These are phyloP conservation scores for Andrena camellia DNA, from an alignment of 2,888 invertebrate species.

Conservation along the genomic window DNA sequence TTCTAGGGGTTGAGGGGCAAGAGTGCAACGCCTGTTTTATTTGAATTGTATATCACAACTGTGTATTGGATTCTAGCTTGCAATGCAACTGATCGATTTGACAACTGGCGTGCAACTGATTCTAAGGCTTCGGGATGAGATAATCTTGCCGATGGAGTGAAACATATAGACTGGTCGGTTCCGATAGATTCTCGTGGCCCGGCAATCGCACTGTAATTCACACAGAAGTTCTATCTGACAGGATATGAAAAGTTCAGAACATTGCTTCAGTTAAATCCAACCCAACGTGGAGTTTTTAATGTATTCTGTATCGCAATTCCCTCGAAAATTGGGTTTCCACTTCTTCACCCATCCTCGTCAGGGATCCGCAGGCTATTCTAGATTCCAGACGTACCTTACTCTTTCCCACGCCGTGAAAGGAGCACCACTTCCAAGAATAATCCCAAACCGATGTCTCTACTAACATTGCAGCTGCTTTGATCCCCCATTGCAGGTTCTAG, in stretches of 20 bases:
- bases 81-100: neutral
- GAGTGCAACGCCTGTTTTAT: neutral
- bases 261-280: too few species aligned
- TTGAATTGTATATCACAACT: neutral
- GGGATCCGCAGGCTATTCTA: too few species aligned
- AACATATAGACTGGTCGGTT: neutral
- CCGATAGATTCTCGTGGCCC: neutral
- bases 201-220: too few species aligned
- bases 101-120: conserved; percentile 5
- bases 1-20: neutral
- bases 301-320: too few species aligned
- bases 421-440: neutral
- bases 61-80: neutral
- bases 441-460: too few species aligned
- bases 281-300: too few species aligned
- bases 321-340: too few species aligned
- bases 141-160: neutral
- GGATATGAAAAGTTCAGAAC: too few species aligned
- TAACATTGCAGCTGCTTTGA: neutral
- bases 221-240: too few species aligned
- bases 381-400: too few species aligned
- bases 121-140: neutral
- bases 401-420: neutral
- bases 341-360: too few species aligned
- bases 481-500: conserved; percentile 57